Evolutionary conservation across 2,888 invertebrate genomes (phyloP).

Genomic region (Conops quadrifasciatus): DNA sequence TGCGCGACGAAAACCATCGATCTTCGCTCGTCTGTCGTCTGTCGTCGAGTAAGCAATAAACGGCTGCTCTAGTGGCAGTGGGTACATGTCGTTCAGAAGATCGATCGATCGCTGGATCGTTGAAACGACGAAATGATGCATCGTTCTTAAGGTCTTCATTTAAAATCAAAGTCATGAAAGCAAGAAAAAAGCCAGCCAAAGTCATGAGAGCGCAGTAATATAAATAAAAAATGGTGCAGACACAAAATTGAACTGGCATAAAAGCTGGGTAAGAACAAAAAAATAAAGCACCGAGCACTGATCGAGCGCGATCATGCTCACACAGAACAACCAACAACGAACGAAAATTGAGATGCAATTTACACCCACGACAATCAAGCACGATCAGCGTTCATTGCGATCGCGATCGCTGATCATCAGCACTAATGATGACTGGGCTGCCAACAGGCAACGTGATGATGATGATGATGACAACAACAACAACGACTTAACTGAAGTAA

Average conservation of each 20-base stretch:
- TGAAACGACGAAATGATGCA: not conserved
- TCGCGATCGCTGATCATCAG: slow-evolving; percentile 27
- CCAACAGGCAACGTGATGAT: slow-evolving; percentile 24
- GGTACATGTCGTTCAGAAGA: not conserved
- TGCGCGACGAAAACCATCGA: not conserved
- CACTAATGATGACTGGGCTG: slow-evolving; percentile 26
- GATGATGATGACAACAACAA: slow-evolving; percentile 33
- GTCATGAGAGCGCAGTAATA: not conserved
- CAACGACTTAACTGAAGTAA: slow-evolving; percentile 6
- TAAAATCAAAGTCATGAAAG: slow-evolving; percentile 31
- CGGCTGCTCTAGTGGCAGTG: not conserved
- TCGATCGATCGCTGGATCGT: slow-evolving; percentile 6
- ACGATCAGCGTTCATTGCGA: slow-evolving; percentile 26
- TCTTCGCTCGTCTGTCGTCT: too few relatives aligned
- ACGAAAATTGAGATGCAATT: slow-evolving; percentile 47
- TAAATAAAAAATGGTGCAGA: slow-evolving; percentile 1
- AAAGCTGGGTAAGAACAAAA: not conserved
- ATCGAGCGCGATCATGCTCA: too few relatives aligned
- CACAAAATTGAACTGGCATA: not conserved
- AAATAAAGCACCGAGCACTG: not conserved
- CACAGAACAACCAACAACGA: slow-evolving; percentile 8
- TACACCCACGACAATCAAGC: slow-evolving; percentile 48
- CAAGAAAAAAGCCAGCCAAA: not conserved
- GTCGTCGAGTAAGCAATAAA: not conserved
- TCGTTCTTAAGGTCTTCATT: slow-evolving; percentile 31